Conservation (phyloP, 1,140 invertebrate genomes). For the Drosophila saltans region DNA sequence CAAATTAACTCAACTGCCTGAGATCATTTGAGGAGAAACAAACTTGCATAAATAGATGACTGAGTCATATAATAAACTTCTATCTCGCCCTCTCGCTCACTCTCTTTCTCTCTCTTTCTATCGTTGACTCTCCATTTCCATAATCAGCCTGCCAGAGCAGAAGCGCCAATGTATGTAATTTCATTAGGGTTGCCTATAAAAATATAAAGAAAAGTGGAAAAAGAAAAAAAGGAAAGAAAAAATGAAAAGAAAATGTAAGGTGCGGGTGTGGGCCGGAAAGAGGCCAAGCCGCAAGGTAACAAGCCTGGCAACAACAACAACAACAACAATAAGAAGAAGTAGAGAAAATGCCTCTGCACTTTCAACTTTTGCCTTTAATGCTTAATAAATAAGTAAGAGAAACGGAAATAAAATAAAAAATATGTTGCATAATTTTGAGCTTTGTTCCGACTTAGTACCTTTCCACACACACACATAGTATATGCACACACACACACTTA, state of each 20-base stretch:
- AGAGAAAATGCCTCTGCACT: constrained; percentile 13
- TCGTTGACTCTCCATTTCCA: constrained; percentile 3
- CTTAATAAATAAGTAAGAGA: constrained; percentile 28
- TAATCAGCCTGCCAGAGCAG: constrained; percentile 8
- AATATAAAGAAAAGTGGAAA: not conserved
- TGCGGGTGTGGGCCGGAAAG: not conserved
- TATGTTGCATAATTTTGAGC: constrained; percentile 80
- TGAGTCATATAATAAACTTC: not conserved
- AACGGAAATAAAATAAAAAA: constrained; percentile 75
- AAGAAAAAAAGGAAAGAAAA: not conserved
- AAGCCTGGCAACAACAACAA: not conserved
- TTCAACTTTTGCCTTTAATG: constrained; percentile 23
- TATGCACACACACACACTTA: constrained; percentile 30
- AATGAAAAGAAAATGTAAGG: not conserved
- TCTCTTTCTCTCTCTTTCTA: not conserved
- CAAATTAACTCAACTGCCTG: too few species aligned
- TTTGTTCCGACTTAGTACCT: constrained; percentile 81
- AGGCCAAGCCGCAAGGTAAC: constrained; percentile 10
- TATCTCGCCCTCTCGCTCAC: too few species aligned
- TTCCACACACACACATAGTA: constrained; percentile 53
- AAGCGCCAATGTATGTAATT: constrained; percentile 17
- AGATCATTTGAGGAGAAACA: too few species aligned
- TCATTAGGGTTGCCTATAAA: constrained; percentile 18
- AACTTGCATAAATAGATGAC: too few species aligned
- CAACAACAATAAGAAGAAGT: not conserved